Base-by-base conservation (phyloP, 2,888 invertebrate species). In the Hermaeophaga mercurialis region DNA sequence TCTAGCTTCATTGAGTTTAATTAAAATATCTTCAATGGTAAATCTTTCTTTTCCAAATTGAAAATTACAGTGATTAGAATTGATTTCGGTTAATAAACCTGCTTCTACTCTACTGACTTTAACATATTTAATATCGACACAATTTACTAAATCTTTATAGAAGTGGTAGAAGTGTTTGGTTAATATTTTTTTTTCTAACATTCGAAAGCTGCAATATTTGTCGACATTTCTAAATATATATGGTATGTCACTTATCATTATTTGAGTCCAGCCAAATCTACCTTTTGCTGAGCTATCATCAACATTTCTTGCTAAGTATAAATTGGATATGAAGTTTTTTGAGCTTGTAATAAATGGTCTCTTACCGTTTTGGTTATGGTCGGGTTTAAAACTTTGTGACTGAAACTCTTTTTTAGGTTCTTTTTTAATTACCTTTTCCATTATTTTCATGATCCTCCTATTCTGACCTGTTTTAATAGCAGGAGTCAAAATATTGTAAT, bases 91-190 rank as follows among this genome's bases (percentile, higher is more conserved):
- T 39, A 96, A 82, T 14, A 96, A 81, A 64, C 90, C 86, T 46
- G 94, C 90, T 79, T 97, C 96, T 0, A 89, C 86, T 63, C 92
- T 91, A 0, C 94, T 94, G 64, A 96, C 92, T 75, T 93, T 95
- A 77, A 93, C 94, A 80, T 94, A 94, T 65, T 91, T 85, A 65
- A 96, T 91, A 74, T 91, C 91, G 8, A 93, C 93, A 77, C 94
- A 94, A 63, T 90, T 91, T 77, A 92, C 93, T 63, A 94, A 90
- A 73, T 93, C 93, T 64, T 90, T 88, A 75, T 94, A 93, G 49
- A 95, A 83, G 74, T 90, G 91, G 74, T 87, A 90, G 70, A 94
- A 85, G 80, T 93, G 91, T 80, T 93, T 93, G 75, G 91, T 91
- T 17, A 95, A 83, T 43, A 95, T 82, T 76, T 94, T 94, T 70